Percentiles rank a stretch among this genome's conserved stretches.
These are phyloP conservation scores for Lasioglossum lativentre DNA, from an alignment of 2,888 invertebrate genomes.

Conservation along the genomic window DNA sequence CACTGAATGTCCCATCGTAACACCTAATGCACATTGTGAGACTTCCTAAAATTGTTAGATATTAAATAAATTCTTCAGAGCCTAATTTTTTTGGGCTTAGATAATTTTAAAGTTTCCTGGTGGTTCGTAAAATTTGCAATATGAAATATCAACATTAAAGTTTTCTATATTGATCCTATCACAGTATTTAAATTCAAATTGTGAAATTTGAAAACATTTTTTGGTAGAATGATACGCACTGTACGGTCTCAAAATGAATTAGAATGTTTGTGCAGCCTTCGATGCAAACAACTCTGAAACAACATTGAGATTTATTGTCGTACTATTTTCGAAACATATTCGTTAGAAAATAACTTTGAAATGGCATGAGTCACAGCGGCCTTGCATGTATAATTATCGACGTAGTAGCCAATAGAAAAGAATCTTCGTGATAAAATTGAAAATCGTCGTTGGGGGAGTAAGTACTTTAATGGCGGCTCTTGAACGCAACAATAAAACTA, in stretches of 20 bases:
- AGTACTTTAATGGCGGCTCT: slow-evolving; percentile 74
- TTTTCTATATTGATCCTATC: not conserved
- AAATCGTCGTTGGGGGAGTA: slow-evolving; percentile 54
- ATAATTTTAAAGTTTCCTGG: not conserved
- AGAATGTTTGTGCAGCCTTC: not conserved
- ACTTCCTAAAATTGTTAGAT: not conserved
- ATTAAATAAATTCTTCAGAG: not conserved
- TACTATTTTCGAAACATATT: not conserved
- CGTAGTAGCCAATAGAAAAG: slow-evolving; percentile 11
- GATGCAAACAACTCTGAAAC: not conserved
- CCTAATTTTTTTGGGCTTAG: not conserved
- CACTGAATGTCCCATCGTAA: not conserved
- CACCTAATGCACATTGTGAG: not conserved
- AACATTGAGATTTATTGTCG: not conserved
- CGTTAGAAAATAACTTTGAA: not conserved
- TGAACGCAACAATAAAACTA: slow-evolving; percentile 79
- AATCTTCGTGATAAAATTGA: slow-evolving; percentile 47
- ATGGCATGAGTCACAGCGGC: not conserved
- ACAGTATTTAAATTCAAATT: not conserved
- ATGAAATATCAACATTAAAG: not conserved
- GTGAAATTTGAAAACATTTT: not conserved
- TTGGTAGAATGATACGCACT: not conserved
- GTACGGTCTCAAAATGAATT: not conserved
- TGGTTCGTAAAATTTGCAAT: not conserved
- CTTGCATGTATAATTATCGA: slow-evolving; percentile 23